These are phyloP conservation scores for Nysson spinosus DNA, from an alignment of 2,888 invertebrate species.

Conservation along the genomic window DNA sequence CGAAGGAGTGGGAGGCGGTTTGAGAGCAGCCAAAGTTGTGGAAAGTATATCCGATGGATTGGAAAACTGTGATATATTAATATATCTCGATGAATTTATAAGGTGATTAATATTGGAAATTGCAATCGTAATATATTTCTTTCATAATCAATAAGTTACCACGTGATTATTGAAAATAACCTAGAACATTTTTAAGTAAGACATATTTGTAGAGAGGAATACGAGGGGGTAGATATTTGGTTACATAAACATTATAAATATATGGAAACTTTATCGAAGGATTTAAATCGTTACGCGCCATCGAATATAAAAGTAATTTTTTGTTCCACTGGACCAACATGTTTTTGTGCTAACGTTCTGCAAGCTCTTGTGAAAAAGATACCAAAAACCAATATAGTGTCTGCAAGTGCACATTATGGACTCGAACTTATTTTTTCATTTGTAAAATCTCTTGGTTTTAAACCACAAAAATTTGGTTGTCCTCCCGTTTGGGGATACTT, in stretches of 20 bases:
- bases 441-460: constrained; percentile 74
- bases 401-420: constrained; percentile 80
- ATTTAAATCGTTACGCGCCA: constrained; percentile 79
- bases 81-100: constrained; percentile 78
- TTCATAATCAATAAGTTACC: constrained; percentile 67
- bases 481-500: constrained; percentile 84
- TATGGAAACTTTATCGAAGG: constrained; percentile 77
- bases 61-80: constrained; percentile 78
- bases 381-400: constrained; percentile 79
- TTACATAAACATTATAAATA: constrained; percentile 66
- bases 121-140: neutral
- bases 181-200: neutral
- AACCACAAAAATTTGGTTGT: constrained; percentile 79
- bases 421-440: constrained; percentile 74
- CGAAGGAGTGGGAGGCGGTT: constrained; percentile 35
- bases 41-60: constrained; percentile 78
- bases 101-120: constrained; percentile 53
- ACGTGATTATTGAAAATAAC: neutral
- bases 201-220: constrained; percentile 60
- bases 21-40: constrained; percentile 74
- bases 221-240: constrained; percentile 60
- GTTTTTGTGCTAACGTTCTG: constrained; percentile 80
- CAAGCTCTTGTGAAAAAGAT: constrained; percentile 75
- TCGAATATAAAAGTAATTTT: constrained; percentile 79
- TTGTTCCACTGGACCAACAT: constrained; percentile 80